Conservation (phyloP, 2,797 vertebrate genomes). For the Glossophaga mutica region DNA sequence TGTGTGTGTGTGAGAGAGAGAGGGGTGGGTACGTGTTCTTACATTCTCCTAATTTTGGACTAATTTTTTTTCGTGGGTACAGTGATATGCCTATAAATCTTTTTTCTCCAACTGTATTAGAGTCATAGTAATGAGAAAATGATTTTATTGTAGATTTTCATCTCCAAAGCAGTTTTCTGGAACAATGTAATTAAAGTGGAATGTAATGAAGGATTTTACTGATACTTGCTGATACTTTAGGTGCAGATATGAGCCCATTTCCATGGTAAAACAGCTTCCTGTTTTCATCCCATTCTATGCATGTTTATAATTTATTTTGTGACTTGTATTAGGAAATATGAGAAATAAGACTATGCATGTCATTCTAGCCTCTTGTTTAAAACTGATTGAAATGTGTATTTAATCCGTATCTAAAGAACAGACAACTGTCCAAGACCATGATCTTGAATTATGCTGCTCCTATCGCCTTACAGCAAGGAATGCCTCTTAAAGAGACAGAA, state of each 20-base stretch:
- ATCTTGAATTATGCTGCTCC: not conserved
- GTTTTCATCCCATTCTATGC: not conserved
- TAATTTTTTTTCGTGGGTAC: not conserved
- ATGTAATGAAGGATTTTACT: not conserved
- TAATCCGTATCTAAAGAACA: not conserved
- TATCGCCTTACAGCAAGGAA: not conserved
- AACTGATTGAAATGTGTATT: not conserved
- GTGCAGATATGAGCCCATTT: not conserved
- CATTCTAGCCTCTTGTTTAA: not conserved
- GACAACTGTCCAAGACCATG: not conserved
- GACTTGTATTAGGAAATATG: not conserved
- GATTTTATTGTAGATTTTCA: not conserved
- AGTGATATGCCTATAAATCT: not conserved
- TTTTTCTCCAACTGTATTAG: not conserved
- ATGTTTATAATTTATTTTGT: not conserved
- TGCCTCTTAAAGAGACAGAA: not conserved
- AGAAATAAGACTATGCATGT: not conserved
- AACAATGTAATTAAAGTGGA: not conserved
- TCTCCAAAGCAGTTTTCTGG: not conserved
- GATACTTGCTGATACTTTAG: not conserved
- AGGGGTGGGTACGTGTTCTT: too few species aligned
- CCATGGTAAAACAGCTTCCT: not conserved
- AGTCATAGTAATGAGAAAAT: not conserved
- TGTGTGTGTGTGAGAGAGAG: too few species aligned
- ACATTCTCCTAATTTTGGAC: not conserved